Percentiles rank a stretch among this genome's conserved stretches.
phyloP scores from a whole-genome alignment of 2,888 invertebrate genomes.

The Adineta ricciae region DNA sequence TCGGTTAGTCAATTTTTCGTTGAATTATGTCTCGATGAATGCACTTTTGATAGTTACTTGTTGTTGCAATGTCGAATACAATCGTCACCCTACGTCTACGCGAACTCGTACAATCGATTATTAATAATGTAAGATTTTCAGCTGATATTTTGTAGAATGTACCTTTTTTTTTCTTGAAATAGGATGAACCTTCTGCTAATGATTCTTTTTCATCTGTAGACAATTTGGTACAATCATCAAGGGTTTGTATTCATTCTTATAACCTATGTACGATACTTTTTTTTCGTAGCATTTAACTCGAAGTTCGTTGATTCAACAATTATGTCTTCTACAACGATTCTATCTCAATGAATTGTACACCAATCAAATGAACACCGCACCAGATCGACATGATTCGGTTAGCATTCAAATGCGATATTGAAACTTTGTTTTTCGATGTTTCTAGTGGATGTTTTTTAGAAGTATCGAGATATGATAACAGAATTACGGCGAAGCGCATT shows the following conservation, averaged over 20 bases:
- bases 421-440: not conserved
- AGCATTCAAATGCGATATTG: not conserved
- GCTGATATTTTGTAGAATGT: not conserved
- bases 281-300: not conserved
- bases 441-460: not conserved
- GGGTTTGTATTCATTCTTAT: not conserved
- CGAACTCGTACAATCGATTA: not conserved
- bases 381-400: not conserved
- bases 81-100: not conserved
- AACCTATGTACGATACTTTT: no score
- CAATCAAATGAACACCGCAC: not conserved
- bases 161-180: not conserved
- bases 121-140: not conserved
- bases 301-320: not conserved
- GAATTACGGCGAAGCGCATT: not conserved
- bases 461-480: not conserved
- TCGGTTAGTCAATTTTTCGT: not conserved
- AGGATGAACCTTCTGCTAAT: not conserved
- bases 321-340: slow-evolving; percentile 14
- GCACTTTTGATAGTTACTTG: not conserved
- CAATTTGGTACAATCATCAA: not conserved
- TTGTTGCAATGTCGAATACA: not conserved
- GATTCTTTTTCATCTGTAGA: not conserved
- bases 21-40: not conserved
- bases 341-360: slow-evolving; percentile 10